These are phyloP conservation scores for Plodia interpunctella DNA, from an alignment of 1,140 invertebrate species.

Conservation along the genomic window DNA sequence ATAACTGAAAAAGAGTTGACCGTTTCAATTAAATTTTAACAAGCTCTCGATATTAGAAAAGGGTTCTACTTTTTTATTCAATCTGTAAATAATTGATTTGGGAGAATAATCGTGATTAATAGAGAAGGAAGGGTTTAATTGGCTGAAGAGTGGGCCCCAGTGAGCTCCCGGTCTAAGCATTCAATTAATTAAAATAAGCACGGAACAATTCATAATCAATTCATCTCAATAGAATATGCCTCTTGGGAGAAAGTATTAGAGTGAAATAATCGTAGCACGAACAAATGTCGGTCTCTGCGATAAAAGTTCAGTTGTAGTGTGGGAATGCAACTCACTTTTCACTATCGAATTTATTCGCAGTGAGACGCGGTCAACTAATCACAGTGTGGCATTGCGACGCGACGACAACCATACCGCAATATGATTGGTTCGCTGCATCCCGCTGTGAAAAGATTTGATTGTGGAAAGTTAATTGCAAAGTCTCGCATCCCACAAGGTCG, in stretches of 20 bases:
- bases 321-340: no score
- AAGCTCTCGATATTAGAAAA: constrained; percentile 1
- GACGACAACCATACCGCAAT: no score
- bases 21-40: constrained; percentile 43
- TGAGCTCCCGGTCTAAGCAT: background rate
- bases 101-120: constrained; percentile 2
- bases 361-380: no score
- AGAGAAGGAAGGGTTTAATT: background rate
- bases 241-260: background rate
- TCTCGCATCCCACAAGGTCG: no score
- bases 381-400: no score
- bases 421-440: no score
- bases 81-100: constrained; percentile 3
- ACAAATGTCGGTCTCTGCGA: no score
- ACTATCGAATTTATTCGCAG: no score
- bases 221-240: background rate
- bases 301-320: background rate
- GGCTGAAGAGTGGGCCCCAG: background rate
- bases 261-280: background rate
- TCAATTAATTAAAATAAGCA: constrained; percentile 1
- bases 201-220: constrained; percentile 6
- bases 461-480: no score
- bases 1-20: constrained; percentile 40
- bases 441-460: no score
- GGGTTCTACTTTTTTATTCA: background rate